These are phyloP conservation scores for Araneus ventricosus DNA, from an alignment of 1,140 invertebrate genomes.

Conservation along the genomic window DNA sequence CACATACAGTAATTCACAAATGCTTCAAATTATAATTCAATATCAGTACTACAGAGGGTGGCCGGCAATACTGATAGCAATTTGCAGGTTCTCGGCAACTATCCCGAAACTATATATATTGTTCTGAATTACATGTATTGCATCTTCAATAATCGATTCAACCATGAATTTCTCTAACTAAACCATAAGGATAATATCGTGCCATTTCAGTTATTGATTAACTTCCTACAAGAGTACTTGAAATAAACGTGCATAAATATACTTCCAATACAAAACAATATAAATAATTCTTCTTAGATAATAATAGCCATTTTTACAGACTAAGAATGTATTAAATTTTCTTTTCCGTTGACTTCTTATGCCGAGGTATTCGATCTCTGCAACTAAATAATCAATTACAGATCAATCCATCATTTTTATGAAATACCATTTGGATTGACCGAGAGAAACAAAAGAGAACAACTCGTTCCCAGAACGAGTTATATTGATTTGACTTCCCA, in stretches of 20 bases:
- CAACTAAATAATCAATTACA: not conserved
- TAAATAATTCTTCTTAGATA: no score
- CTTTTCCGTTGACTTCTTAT: not conserved
- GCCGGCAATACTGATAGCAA: not conserved
- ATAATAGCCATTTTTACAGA: no score
- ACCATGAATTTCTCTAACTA: no score
- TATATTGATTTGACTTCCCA: constrained; percentile 6
- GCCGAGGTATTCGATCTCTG: not conserved
- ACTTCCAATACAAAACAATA: no score
- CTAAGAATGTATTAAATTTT: no score
- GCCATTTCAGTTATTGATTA: no score
- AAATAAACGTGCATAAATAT: no score
- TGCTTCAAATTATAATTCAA: not conserved
- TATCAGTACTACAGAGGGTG: not conserved
- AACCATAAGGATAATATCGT: no score
- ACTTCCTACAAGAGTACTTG: no score
- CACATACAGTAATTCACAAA: not conserved
- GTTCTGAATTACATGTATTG: no score
- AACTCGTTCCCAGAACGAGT: not conserved
- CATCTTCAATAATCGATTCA: no score
- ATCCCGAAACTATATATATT: not conserved
- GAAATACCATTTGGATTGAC: not conserved
- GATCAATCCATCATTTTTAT: not conserved
- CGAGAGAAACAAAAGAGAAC: not conserved
- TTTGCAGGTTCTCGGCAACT: not conserved